Percentiles rank a stretch among this genome's conserved stretches.
Conservation (phyloP, 2,888 invertebrate species). For the Heteropelma amictum region DNA sequence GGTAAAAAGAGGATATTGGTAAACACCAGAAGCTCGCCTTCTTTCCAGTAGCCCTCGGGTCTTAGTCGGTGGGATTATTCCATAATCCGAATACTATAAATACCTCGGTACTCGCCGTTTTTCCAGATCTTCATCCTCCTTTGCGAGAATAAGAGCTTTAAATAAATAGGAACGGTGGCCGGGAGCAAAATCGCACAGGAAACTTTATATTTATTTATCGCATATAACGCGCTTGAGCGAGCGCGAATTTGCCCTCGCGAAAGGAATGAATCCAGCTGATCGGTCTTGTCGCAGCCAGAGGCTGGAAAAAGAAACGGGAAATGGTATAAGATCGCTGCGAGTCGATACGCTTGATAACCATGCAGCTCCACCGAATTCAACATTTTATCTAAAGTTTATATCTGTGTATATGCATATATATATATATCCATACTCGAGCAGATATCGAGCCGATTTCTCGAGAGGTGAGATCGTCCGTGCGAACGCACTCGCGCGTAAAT, state of each 20-base stretch:
- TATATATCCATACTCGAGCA: not conserved
- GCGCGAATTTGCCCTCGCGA: constrained; percentile 26
- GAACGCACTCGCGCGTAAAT: constrained; percentile 54
- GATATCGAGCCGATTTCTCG: constrained; percentile 11
- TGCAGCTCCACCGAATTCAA: constrained; percentile 31
- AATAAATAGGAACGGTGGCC: constrained; percentile 56
- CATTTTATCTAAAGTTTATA: constrained; percentile 17
- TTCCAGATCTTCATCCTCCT: constrained; percentile 60
- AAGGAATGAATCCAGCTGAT: not conserved
- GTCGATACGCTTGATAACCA: constrained; percentile 39
- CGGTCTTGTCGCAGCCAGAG: constrained; percentile 9
- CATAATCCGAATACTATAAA: constrained; percentile 76
- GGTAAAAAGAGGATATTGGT: constrained; percentile 69
- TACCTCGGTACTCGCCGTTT: constrained; percentile 66
- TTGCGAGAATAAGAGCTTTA: constrained; percentile 61
- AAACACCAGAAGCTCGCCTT: constrained; percentile 68
- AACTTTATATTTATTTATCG: constrained; percentile 48
- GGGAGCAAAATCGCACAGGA: constrained; percentile 34
- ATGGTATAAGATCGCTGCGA: constrained; percentile 32
- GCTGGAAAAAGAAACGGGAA: not conserved
- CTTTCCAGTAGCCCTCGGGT: constrained; percentile 57
- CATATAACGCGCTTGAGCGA: constrained; percentile 17
- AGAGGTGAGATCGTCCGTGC: constrained; percentile 32
- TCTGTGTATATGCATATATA: not conserved
- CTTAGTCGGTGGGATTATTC: constrained; percentile 69